These are phyloP conservation scores for Nyctibius grandis DNA, from an alignment of 2,797 vertebrate genomes.

Conservation along the genomic window DNA sequence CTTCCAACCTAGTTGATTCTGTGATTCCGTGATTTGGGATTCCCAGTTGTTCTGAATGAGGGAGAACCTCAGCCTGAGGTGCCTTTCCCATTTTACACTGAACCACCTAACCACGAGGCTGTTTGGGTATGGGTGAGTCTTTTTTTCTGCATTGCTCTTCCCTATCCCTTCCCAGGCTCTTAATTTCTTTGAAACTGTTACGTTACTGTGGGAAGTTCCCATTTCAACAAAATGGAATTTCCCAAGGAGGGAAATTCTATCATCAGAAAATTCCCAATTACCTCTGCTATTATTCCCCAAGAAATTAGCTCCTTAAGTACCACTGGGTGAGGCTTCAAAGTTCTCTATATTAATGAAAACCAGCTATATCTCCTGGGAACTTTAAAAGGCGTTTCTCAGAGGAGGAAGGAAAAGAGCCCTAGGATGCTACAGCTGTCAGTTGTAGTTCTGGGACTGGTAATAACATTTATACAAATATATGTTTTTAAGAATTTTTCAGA, in stretches of 20 bases:
- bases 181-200: neutral
- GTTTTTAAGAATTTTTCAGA: neutral
- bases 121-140: neutral
- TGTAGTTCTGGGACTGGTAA: neutral
- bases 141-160: neutral
- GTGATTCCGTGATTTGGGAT: too few relatives aligned
- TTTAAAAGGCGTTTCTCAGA: neutral
- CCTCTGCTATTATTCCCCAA: neutral
- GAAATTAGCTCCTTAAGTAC: neutral
- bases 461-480: neutral
- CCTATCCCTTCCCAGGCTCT: neutral
- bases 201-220: neutral
- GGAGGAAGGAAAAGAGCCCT: neutral
- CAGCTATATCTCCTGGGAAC: neutral
- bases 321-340: neutral
- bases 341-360: neutral
- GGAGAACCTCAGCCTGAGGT: neutral
- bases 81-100: neutral
- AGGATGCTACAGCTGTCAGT: neutral
- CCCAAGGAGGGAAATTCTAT: neutral
- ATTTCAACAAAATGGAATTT: slow-evolving; percentile 12
- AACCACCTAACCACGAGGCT: neutral
- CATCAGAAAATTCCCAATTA: neutral
- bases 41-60: neutral
- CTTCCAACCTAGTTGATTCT: too few relatives aligned